phyloP scores from a whole-genome alignment of 2,797 vertebrate genomes.

The Labeo calbasu region DNA sequence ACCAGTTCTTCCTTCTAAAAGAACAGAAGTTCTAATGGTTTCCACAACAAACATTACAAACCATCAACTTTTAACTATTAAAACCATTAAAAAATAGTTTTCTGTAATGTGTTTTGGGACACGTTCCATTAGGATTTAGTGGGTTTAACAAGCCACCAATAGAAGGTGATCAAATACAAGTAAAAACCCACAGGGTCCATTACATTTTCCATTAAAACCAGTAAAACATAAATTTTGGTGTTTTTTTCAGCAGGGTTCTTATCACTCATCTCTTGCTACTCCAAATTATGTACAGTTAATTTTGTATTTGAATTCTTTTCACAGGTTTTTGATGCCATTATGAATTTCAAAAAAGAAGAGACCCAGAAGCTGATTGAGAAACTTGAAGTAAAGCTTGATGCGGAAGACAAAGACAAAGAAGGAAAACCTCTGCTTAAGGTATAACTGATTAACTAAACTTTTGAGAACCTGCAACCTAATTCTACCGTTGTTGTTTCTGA shows the following conservation, averaged over 20 bases:
- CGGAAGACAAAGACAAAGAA: conserved; percentile 71
- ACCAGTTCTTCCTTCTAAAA: not conserved
- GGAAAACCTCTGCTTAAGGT: conserved; percentile 75
- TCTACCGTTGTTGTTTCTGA: not conserved
- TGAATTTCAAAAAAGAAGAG: conserved; percentile 78
- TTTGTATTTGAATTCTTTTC: conserved; percentile 49
- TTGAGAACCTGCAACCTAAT: not conserved
- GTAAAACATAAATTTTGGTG: too few species aligned
- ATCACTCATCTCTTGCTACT: not conserved
- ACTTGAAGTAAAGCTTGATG: conserved; percentile 71
- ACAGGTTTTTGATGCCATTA: conserved; percentile 77
- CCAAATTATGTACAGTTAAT: not conserved
- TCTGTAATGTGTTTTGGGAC: too few species aligned
- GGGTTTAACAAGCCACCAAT: too few species aligned
- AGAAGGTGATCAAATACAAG: too few species aligned
- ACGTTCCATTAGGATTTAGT: too few species aligned
- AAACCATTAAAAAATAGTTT: too few species aligned
- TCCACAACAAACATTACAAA: too few species aligned
- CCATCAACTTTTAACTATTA: too few species aligned
- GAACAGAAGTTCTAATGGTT: too few species aligned
- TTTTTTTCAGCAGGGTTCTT: not conserved
- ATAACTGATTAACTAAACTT: not conserved
- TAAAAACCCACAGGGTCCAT: too few species aligned
- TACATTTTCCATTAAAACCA: too few species aligned
- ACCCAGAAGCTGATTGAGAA: conserved; percentile 73